Conservation (phyloP, 2,888 invertebrate species). For the Cheiracanthium punctorium region DNA sequence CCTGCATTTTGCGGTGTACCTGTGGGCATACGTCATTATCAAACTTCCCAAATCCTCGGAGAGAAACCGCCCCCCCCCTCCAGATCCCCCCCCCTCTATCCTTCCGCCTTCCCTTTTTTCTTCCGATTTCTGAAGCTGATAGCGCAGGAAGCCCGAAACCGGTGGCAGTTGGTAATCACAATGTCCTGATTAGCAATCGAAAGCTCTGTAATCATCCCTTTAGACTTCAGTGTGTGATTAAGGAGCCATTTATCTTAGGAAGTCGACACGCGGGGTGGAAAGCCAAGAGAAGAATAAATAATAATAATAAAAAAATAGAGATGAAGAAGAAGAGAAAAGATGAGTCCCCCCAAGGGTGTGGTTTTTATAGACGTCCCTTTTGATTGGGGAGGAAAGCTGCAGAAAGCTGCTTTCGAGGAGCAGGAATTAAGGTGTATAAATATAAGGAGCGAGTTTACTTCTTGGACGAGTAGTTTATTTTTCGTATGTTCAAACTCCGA, state of each 20-base stretch:
- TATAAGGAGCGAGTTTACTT: neutral
- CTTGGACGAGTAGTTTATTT: neutral
- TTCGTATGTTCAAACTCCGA: neutral
- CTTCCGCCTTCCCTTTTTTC: neutral
- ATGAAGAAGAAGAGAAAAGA: constrained; percentile 19
- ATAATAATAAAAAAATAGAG: too few relatives aligned
- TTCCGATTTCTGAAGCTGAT: constrained; percentile 37
- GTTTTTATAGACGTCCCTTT: constrained; percentile 31
- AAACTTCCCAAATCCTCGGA: neutral
- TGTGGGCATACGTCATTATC: constrained; percentile 17
- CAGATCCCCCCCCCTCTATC: neutral
- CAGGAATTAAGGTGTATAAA: neutral
- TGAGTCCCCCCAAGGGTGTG: constrained; percentile 18
- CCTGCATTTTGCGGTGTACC: constrained; percentile 48
- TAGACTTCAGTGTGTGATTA: constrained; percentile 67
- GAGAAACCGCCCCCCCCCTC: neutral
- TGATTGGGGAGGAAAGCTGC: constrained; percentile 27
- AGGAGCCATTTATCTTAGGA: constrained; percentile 55
- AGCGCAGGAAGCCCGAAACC: constrained; percentile 45
- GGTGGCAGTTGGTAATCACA: constrained; percentile 68
- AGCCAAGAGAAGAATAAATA: neutral
- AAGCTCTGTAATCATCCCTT: constrained; percentile 69
- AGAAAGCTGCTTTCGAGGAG: neutral
- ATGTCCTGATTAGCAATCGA: constrained; percentile 68
- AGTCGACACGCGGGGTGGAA: neutral